A percentile compares a stretch with the other conserved stretches of the same genome.
phyloP scores from a whole-genome alignment of 1,140 invertebrate species.

The Drosophila ercepeae region DNA sequence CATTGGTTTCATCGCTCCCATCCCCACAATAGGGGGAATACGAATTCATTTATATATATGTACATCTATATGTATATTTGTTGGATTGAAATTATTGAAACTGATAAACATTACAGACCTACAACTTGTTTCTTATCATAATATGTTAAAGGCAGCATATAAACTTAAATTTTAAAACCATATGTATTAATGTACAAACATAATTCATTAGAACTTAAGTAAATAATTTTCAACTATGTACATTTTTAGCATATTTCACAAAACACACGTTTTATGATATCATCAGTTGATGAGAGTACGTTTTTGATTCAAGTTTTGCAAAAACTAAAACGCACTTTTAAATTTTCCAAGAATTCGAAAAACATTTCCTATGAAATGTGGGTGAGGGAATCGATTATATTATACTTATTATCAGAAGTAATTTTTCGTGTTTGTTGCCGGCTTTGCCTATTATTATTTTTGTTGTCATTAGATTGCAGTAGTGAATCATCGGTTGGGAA shows the following conservation, averaged over 20 bases:
- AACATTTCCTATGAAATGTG: neutral
- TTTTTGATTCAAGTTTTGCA: neutral
- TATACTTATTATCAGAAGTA: conserved; percentile 12
- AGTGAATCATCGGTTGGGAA: conserved; percentile 15
- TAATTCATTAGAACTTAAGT: too few species aligned
- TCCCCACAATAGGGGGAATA: too few species aligned
- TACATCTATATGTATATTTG: neutral
- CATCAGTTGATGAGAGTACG: too few species aligned
- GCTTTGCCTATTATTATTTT: conserved; percentile 9
- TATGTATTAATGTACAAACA: too few species aligned
- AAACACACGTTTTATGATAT: neutral
- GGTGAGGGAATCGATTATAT: neutral
- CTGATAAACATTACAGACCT: neutral
- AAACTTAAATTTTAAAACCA: too few species aligned
- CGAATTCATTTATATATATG: neutral
- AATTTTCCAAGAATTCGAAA: neutral
- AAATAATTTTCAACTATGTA: too few species aligned
- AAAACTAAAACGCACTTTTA: neutral
- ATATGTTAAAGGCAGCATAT: too few species aligned
- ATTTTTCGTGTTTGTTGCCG: conserved; percentile 6
- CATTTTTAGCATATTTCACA: neutral
- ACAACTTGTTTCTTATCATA: too few species aligned
- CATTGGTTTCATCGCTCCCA: conserved; percentile 5
- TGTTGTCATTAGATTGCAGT: neutral
- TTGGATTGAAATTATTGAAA: neutral